Conservation (phyloP, 2,113 vertebrate species). For the Anarhynchus alexandrinus region DNA sequence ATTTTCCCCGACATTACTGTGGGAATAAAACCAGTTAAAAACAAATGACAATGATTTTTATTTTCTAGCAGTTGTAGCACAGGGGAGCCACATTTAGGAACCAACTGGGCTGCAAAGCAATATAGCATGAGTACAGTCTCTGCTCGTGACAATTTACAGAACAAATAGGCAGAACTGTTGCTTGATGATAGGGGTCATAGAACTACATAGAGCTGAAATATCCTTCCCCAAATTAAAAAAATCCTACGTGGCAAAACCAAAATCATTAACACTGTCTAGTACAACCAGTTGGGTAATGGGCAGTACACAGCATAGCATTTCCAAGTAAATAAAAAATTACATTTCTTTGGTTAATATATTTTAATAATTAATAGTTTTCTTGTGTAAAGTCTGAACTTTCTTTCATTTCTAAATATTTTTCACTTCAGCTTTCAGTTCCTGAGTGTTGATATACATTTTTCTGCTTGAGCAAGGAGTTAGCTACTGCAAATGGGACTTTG, state of each 20-base stretch:
- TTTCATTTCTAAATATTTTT: background rate
- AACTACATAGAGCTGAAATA: background rate
- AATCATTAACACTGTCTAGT: background rate
- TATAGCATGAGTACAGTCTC: background rate
- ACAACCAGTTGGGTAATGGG: background rate
- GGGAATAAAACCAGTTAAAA: background rate
- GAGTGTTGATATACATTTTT: background rate
- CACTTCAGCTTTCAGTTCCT: background rate
- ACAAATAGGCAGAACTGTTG: background rate
- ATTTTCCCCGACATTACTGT: background rate
- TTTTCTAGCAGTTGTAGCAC: background rate
- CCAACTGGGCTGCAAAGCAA: background rate
- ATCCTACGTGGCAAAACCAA: background rate
- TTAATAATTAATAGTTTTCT: background rate
- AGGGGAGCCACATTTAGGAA: background rate
- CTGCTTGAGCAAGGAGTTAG: background rate
- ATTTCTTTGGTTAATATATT: background rate
- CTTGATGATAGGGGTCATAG: background rate
- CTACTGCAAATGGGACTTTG: background rate
- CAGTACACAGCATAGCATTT: background rate
- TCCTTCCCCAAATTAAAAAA: background rate
- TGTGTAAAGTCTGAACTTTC: background rate
- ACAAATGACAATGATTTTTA: background rate
- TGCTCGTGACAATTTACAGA: background rate
- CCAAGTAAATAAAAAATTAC: background rate